phyloP scores from a whole-genome alignment of 2,888 invertebrate species.

The Lasioglossum zephyrum region DNA sequence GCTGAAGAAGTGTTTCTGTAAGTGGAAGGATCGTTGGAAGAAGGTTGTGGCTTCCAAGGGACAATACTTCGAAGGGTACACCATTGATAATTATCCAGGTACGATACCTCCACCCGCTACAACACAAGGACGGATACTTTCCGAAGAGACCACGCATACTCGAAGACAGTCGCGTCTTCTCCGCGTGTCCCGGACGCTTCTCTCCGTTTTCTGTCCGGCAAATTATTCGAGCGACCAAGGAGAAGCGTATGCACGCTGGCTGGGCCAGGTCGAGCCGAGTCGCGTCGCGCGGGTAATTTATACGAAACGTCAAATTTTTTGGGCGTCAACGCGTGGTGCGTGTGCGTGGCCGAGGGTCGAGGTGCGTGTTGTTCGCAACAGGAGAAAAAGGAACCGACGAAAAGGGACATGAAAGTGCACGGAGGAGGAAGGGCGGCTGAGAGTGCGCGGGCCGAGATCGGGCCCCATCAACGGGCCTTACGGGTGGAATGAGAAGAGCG shows the following conservation, averaged over 20 bases:
- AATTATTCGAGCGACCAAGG: background rate
- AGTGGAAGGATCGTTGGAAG: too few relatives aligned
- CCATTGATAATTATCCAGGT: too few relatives aligned
- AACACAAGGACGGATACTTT: too few relatives aligned
- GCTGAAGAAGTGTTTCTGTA: too few relatives aligned
- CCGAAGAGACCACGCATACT: too few relatives aligned
- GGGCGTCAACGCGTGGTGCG: slow-evolving; percentile 69
- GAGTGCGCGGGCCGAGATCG: slow-evolving; percentile 53
- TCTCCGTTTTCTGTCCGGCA: background rate
- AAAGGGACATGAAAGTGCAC: slow-evolving; percentile 60
- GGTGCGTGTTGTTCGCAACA: slow-evolving; percentile 55
- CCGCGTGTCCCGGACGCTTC: background rate
- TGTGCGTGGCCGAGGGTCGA: slow-evolving; percentile 56
- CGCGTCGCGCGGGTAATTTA: slow-evolving; percentile 58
- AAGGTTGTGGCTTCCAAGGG: too few relatives aligned
- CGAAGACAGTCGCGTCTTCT: background rate
- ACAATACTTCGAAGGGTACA: too few relatives aligned
- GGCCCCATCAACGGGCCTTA: slow-evolving; percentile 21
- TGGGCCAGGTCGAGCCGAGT: background rate
- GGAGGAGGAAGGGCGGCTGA: slow-evolving; percentile 46
- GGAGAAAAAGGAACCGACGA: slow-evolving; percentile 55
- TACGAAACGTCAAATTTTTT: slow-evolving; percentile 73
- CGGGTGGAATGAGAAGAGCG: slow-evolving; percentile 23
- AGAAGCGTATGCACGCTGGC: background rate
- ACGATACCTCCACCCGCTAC: too few relatives aligned